These are phyloP conservation scores for Apamea sordens DNA, from an alignment of 2,888 invertebrate species.

Conservation along the genomic window DNA sequence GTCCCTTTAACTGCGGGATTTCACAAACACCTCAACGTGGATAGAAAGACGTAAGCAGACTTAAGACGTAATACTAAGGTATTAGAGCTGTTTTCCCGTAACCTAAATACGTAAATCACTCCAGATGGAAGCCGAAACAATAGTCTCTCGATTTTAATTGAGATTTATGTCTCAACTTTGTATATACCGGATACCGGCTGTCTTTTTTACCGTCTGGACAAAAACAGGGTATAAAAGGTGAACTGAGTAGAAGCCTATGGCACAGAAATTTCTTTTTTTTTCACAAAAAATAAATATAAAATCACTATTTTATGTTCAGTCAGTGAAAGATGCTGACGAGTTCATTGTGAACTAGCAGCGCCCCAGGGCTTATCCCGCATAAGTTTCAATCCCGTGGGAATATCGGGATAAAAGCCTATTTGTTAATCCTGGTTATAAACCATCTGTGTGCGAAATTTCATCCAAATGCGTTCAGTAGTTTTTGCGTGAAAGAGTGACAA, in stretches of 20 bases:
- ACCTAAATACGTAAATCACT: constrained; percentile 22
- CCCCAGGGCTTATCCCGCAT: no score
- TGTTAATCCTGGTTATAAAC: no score
- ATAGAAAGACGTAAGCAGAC: constrained; percentile 1
- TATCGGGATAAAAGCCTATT: no score
- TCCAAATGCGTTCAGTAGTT: no score
- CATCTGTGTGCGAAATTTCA: no score
- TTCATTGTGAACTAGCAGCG: no score
- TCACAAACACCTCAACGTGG: constrained; percentile 13
- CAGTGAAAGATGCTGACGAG: no score
- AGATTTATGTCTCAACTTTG: background rate
- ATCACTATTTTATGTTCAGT: no score
- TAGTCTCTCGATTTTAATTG: background rate
- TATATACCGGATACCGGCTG: background rate
- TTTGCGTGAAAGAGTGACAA: no score
- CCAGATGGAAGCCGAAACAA: constrained; percentile 9
- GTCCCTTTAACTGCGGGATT: constrained; percentile 37
- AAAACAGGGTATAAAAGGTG: background rate
- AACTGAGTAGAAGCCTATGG: background rate
- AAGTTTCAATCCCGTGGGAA: no score
- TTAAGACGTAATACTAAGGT: constrained; percentile 3
- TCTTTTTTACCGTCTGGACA: background rate
- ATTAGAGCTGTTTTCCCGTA: constrained; percentile 28
- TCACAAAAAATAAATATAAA: no score
- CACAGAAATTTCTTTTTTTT: no score